Evolutionary conservation across 23 tunicate genomes (phyloP).

Genomic region (Pegea sp.): DNA sequence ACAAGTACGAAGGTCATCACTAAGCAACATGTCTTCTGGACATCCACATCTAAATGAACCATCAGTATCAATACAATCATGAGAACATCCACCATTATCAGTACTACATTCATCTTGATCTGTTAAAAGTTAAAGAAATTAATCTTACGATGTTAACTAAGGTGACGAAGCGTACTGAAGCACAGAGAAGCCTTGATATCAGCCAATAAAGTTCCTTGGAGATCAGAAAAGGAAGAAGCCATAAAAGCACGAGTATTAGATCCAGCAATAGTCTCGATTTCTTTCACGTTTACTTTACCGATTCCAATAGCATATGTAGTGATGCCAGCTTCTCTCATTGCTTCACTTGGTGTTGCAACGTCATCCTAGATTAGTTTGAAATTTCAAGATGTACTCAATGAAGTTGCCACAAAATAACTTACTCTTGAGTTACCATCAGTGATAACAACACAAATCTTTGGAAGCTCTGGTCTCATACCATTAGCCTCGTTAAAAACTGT

Average conservation of each 20-base stretch:
- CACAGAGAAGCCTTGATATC: constrained; percentile 17
- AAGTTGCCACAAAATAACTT: no score
- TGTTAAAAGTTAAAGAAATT: constrained; percentile 8
- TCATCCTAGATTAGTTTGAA: constrained; percentile 32
- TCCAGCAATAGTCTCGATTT: constrained; percentile 31
- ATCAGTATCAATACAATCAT: constrained; percentile 44
- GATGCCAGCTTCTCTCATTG: constrained; percentile 39
- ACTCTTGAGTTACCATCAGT: constrained; percentile 75
- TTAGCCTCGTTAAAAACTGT: constrained; percentile 10
- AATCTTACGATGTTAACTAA: background rate
- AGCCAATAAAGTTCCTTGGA: constrained; percentile 14
- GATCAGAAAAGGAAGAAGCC: constrained; percentile 24
- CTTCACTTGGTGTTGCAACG: constrained; percentile 24
- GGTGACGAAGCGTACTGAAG: constrained; percentile 6
- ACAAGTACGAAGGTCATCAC: constrained; percentile 40
- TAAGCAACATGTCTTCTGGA: constrained; percentile 43
- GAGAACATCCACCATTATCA: constrained; percentile 75
- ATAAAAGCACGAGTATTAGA: constrained; percentile 15
- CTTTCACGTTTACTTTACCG: constrained; percentile 17
- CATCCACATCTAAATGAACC: constrained; percentile 86
- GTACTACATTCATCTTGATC: constrained; percentile 55
- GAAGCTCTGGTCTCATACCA: constrained; percentile 50
- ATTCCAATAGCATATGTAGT: constrained; percentile 69
- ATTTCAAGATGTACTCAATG: no score
- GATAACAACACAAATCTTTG: constrained; percentile 47